Conservation (phyloP, 1,140 invertebrate genomes). For the Lucilia sericata region DNA sequence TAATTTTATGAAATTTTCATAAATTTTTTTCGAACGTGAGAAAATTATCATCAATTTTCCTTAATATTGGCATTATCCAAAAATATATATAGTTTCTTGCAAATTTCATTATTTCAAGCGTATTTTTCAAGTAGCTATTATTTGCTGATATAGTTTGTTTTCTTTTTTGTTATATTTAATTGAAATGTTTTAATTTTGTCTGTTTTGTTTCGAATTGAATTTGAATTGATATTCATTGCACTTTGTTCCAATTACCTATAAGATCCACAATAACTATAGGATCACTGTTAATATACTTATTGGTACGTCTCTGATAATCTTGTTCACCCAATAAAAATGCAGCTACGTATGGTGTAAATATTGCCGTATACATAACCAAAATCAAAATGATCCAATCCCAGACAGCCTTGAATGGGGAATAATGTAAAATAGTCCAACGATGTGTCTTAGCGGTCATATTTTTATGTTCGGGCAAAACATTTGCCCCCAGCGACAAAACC, state of each 20-base stretch:
- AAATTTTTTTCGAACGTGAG: no score
- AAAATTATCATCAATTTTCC: no score
- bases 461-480: constrained; percentile 95
- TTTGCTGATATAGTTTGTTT: no score
- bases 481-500: constrained; percentile 92
- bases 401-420: constrained; percentile 97
- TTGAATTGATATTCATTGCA: not conserved
- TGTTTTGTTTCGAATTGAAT: not conserved
- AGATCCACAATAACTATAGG: constrained; percentile 92
- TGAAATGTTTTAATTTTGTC: no score
- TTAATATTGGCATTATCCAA: no score
- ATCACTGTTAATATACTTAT: constrained; percentile 69
- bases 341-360: constrained; percentile 98
- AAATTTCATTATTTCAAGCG: no score
- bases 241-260: constrained; percentile 77
- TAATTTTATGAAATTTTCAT: no score
- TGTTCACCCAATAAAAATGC: constrained; percentile 94
- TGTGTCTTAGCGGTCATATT: constrained; percentile 88
- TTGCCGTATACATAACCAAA: constrained; percentile 98
- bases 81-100: no score
- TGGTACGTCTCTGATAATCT: constrained; percentile 69
- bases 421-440: constrained; percentile 98
- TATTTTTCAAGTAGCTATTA: no score
- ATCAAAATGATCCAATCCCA: constrained; percentile 99
- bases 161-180: no score